A percentile compares a stretch with the other conserved stretches of the same genome.
phyloP scores from a whole-genome alignment of 2,797 vertebrate species.

The Fistularia tabacaria region DNA sequence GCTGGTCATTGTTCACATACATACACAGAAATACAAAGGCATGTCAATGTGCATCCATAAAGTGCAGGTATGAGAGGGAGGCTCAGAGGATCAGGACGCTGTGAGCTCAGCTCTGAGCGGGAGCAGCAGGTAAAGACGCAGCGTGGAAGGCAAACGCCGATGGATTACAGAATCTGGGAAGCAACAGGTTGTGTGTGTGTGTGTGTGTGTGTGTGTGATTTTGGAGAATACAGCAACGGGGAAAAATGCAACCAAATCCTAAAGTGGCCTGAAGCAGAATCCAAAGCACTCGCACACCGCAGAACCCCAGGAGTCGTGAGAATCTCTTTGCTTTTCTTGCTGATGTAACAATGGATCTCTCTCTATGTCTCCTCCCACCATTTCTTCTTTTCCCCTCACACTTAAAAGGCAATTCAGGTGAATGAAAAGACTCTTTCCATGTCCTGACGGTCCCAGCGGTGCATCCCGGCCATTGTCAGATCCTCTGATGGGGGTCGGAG shows the following conservation, averaged over 20 bases:
- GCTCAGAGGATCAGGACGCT: conserved; percentile 34
- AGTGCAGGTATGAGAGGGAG: conserved; percentile 57
- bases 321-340: conserved; percentile 9
- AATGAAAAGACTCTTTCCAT: conserved; percentile 37
- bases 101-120: conserved; percentile 18
- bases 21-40: conserved; percentile 45
- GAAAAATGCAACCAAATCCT: too few relatives aligned
- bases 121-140: neutral
- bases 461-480: conserved; percentile 15
- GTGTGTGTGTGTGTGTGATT: too few relatives aligned
- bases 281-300: too few relatives aligned
- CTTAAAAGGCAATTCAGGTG: conserved; percentile 70
- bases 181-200: too few relatives aligned
- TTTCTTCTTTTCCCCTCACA: conserved; percentile 17
- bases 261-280: too few relatives aligned
- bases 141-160: conserved; percentile 39
- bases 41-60: conserved; percentile 40
- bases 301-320: too few relatives aligned
- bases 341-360: conserved; percentile 5
- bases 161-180: neutral
- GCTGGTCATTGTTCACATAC: conserved; percentile 44
- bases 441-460: conserved; percentile 21
- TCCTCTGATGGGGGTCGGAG: too few relatives aligned
- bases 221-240: too few relatives aligned
- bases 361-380: neutral